Evolutionary conservation across 1,140 invertebrate genomes (phyloP).

Genomic region (Mycetomoellerius zeteki): DNA sequence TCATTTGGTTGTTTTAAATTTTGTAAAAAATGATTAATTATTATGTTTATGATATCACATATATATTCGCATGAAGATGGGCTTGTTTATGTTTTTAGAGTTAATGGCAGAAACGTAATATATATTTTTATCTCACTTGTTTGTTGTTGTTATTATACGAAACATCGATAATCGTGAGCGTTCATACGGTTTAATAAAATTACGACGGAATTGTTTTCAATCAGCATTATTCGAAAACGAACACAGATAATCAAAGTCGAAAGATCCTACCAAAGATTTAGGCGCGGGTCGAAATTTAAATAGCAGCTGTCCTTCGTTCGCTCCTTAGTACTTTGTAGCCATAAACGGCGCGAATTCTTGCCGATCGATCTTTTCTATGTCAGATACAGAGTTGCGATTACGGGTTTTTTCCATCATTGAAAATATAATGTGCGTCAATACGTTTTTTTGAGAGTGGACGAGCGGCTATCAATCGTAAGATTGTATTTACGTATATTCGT

Average conservation of each 20-base stretch:
- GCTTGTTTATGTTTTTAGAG: background rate
- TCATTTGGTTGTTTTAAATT: no score
- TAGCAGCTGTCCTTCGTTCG: constrained; percentile 61
- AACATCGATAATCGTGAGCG: background rate
- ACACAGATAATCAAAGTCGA: constrained; percentile 36
- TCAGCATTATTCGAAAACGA: constrained; percentile 5
- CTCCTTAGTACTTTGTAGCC: constrained; percentile 27
- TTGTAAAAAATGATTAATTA: no score
- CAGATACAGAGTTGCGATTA: background rate
- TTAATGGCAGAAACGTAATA: background rate
- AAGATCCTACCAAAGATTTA: constrained; percentile 41
- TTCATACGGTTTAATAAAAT: constrained; percentile 13
- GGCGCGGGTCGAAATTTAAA: constrained; percentile 57
- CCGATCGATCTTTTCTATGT: constrained; percentile 49
- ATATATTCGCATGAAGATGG: background rate
- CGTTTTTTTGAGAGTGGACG: background rate
- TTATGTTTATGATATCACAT: background rate
- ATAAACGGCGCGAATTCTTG: constrained; percentile 60
- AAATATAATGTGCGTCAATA: constrained; percentile 1
- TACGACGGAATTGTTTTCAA: background rate
- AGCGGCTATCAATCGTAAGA: background rate
- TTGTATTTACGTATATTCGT: background rate
- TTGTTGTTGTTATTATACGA: constrained; percentile 1
- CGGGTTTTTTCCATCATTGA: constrained; percentile 7
- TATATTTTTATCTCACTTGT: background rate